Evolutionary conservation across 1,140 invertebrate genomes (phyloP).

Genomic region (Zaprionus inermis): DNA sequence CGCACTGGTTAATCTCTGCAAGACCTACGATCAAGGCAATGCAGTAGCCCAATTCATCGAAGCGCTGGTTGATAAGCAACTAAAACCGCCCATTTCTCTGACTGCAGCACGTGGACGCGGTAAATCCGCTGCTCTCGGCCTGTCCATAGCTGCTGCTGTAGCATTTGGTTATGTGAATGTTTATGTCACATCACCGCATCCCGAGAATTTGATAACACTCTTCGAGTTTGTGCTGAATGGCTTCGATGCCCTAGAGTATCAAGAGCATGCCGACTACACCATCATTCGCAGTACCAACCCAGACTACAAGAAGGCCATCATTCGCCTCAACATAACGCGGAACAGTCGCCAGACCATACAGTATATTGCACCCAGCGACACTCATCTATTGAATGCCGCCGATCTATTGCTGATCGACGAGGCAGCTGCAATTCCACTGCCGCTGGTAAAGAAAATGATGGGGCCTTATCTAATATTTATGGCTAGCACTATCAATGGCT

Average conservation of each 20-base stretch:
- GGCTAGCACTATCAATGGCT: conserved; percentile 98
- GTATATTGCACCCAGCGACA: conserved; percentile 97
- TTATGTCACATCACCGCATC: conserved; percentile 98
- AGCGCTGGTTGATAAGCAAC: conserved; percentile 95
- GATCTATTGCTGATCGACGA: conserved; percentile 99
- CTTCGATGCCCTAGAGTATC: conserved; percentile 97
- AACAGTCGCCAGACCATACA: conserved; percentile 99
- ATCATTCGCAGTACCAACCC: conserved; percentile 98
- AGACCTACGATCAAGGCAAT: conserved; percentile 97
- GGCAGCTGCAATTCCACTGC: conserved; percentile 98
- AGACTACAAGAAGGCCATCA: conserved; percentile 98
- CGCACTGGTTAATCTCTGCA: conserved; percentile 94
- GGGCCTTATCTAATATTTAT: conserved; percentile 98
- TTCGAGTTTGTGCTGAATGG: conserved; percentile 99
- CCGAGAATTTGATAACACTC: conserved; percentile 98
- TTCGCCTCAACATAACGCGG: conserved; percentile 95
- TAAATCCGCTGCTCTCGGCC: conserved; percentile 98
- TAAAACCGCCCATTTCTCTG: conserved; percentile 94
- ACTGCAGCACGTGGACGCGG: conserved; percentile 98
- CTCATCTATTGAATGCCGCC: conserved; percentile 94
- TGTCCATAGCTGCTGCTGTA: conserved; percentile 94
- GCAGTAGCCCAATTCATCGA: conserved; percentile 97
- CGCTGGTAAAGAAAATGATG: conserved; percentile 95
- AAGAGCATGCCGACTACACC: conserved; percentile 98
- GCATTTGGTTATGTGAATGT: conserved; percentile 98